Conservation (phyloP, 2,113 vertebrate species). For the Hemiscyllium ocellatum region DNA sequence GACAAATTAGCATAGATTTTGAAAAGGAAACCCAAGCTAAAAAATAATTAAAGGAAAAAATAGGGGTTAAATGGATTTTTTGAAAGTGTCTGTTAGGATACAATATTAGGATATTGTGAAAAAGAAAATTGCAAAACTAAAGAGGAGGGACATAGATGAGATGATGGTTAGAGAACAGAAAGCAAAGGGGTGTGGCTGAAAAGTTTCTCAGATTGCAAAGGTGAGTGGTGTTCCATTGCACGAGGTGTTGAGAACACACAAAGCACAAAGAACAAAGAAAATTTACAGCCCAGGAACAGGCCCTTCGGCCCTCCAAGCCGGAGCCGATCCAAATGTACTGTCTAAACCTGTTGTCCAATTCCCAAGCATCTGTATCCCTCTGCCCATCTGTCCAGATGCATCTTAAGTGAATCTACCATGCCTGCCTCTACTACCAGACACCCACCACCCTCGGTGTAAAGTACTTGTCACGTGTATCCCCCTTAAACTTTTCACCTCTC, state of each 20-base stretch:
- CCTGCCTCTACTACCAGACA: too few relatives aligned
- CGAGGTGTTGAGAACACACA: background rate
- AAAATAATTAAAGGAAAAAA: background rate
- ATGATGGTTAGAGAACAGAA: background rate
- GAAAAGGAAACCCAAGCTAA: background rate
- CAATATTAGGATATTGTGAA: background rate
- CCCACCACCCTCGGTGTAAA: too few relatives aligned
- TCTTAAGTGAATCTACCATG: too few relatives aligned
- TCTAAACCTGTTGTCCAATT: too few relatives aligned
- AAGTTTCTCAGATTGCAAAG: background rate
- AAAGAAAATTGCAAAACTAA: background rate
- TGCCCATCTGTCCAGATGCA: too few relatives aligned
- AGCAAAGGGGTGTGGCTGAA: background rate
- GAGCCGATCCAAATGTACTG: too few relatives aligned
- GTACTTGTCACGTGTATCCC: too few relatives aligned
- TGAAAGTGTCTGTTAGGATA: background rate
- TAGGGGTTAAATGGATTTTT: background rate
- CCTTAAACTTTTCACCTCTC: too few relatives aligned
- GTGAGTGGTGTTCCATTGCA: background rate
- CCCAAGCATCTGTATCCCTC: too few relatives aligned
- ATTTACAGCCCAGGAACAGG: too few relatives aligned
- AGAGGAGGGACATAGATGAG: background rate
- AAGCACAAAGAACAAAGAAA: too few relatives aligned
- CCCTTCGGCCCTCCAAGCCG: too few relatives aligned
- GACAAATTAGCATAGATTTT: background rate